Evolutionary conservation across 2,797 vertebrate genomes (phyloP).

Genomic region (Spinus olivaceus): DNA sequence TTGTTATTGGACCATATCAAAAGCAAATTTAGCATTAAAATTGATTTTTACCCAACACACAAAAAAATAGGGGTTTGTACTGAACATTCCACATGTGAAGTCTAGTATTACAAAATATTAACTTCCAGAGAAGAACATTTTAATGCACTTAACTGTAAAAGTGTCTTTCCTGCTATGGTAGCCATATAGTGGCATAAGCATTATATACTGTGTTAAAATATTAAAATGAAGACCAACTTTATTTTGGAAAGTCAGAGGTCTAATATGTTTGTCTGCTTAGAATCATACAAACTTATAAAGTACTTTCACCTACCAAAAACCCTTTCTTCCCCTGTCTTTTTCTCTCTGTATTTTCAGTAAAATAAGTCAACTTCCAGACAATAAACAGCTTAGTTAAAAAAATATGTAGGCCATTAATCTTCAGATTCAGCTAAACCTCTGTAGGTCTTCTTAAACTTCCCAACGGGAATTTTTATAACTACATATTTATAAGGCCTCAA

Average conservation of each 20-base stretch:
- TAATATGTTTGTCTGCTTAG: neutral
- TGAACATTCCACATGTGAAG: neutral
- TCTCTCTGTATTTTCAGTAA: neutral
- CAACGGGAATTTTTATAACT: neutral
- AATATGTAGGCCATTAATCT: slow-evolving; percentile 7
- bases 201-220: neutral
- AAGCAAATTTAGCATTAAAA: slow-evolving; percentile 27
- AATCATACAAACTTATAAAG: neutral
- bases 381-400: slow-evolving; percentile 22
- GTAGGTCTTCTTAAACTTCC: neutral
- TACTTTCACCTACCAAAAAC: neutral
- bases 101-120: neutral
- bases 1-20: slow-evolving; percentile 25
- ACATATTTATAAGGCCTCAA: neutral
- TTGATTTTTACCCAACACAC: neutral
- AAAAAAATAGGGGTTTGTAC: neutral
- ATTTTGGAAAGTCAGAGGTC: neutral
- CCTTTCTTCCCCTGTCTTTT: neutral
- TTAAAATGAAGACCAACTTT: neutral
- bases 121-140: neutral
- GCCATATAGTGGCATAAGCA: neutral
- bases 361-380: slow-evolving; percentile 9
- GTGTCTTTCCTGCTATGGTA: neutral
- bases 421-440: slow-evolving; percentile 13
- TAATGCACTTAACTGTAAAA: neutral